Evolutionary conservation across 1,140 invertebrate species (phyloP).

Genomic region (Meloidogyne chitwoodi): DNA sequence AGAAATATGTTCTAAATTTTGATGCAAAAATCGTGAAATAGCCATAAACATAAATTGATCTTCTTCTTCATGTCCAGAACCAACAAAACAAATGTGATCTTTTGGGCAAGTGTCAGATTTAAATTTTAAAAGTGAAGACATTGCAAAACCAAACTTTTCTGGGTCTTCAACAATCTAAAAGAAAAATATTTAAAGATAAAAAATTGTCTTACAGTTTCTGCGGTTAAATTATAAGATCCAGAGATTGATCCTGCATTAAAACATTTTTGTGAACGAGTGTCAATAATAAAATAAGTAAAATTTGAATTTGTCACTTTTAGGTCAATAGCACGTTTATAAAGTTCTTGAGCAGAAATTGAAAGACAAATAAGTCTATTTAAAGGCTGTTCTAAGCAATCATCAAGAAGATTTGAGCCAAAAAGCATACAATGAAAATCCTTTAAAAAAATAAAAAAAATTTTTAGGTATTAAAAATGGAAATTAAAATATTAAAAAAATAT

Average conservation of each 20-base stretch:
- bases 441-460: constrained; percentile 13
- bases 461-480: background rate
- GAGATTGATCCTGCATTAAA: constrained; percentile 92
- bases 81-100: constrained; percentile 86
- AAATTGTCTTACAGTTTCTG: constrained; percentile 72
- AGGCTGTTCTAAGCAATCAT: constrained; percentile 57
- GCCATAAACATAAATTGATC: constrained; percentile 75
- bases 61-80: constrained; percentile 87
- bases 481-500: too few species aligned
- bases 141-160: constrained; percentile 83
- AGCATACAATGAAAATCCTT: constrained; percentile 64
- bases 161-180: constrained; percentile 86
- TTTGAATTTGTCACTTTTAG: constrained; percentile 25
- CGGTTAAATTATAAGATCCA: constrained; percentile 94
- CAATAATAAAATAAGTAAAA: constrained; percentile 87
- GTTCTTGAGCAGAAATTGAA: constrained; percentile 74
- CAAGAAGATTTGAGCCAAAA: constrained; percentile 62
- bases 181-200: constrained; percentile 19
- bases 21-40: constrained; percentile 90
- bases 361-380: constrained; percentile 83
- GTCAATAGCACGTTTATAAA: constrained; percentile 52
- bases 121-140: constrained; percentile 78
- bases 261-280: constrained; percentile 89
- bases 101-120: constrained; percentile 47
- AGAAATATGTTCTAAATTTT: constrained; percentile 84